These are phyloP conservation scores for Drosophila tani DNA, from an alignment of 1,140 invertebrate species.

Conservation along the genomic window DNA sequence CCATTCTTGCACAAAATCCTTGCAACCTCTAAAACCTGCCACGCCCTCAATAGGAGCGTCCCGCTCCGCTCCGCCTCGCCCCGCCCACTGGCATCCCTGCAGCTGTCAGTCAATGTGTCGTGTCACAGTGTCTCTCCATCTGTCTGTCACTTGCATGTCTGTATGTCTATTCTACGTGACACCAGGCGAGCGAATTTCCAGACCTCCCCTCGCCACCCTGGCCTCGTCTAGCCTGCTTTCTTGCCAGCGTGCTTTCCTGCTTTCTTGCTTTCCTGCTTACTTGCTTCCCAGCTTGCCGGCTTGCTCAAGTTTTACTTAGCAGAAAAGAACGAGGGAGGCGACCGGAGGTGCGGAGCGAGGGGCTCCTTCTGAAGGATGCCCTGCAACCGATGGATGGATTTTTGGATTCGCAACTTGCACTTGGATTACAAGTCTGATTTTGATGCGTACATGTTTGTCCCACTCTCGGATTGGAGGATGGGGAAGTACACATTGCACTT, in stretches of 20 bases:
- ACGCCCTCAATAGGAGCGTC: slow-evolving; percentile 20
- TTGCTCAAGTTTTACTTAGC: slow-evolving; percentile 51
- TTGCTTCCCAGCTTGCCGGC: slow-evolving; percentile 20
- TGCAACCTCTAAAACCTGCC: slow-evolving; percentile 51
- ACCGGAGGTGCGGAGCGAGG: slow-evolving; percentile 14
- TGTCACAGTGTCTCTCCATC: slow-evolving; percentile 84
- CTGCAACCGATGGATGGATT: slow-evolving; percentile 79
- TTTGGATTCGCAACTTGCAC: slow-evolving; percentile 83
- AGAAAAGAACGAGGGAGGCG: slow-evolving; percentile 24
- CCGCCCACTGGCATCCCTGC: slow-evolving; percentile 64
- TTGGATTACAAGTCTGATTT: slow-evolving; percentile 84
- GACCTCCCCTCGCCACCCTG: slow-evolving; percentile 20
- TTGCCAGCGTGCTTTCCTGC: slow-evolving; percentile 30
- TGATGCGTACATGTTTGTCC: slow-evolving; percentile 79
- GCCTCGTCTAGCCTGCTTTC: neutral
- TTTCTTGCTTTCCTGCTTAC: slow-evolving; percentile 20
- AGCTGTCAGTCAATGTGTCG: slow-evolving; percentile 85
- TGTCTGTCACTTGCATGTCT: slow-evolving; percentile 84
- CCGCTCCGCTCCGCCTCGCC: slow-evolving; percentile 2
- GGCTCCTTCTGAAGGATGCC: slow-evolving; percentile 45
- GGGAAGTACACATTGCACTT: slow-evolving; percentile 50
- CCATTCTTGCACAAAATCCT: slow-evolving; percentile 79
- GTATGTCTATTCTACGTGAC: slow-evolving; percentile 83
- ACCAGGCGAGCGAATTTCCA: slow-evolving; percentile 68
- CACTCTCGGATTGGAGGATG: slow-evolving; percentile 15